phyloP scores from a whole-genome alignment of 2,113 vertebrate species.

The human region GRCh38 chr1:149842001-149842500 shows the following conservation, averaged over 20 bases:
- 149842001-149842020: rapidly evolving
- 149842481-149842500: conserved; percentile 86
- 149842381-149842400: conserved; percentile 92
- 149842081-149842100: too few relatives aligned
- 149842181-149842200: rapidly evolving
- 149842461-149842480: conserved; percentile 86
- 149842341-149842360: background rate
- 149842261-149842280: too few relatives aligned
- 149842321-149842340: conserved; percentile 75
- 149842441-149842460: conserved; percentile 92
- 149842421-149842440: conserved; percentile 94
- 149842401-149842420: conserved; percentile 93
- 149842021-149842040: background rate
- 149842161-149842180: rapidly evolving
- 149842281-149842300: too few relatives aligned
- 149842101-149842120: too few relatives aligned
- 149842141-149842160: rapidly evolving
- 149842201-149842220: background rate
- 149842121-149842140: rapidly evolving
- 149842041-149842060: background rate
- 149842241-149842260: background rate
- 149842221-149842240: conserved; percentile 88
- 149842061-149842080: too few relatives aligned
- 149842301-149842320: conserved; percentile 70
- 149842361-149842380: background rate